Conservation (phyloP, 2,113 vertebrate genomes). For the Rattus norvegicus region DNA sequence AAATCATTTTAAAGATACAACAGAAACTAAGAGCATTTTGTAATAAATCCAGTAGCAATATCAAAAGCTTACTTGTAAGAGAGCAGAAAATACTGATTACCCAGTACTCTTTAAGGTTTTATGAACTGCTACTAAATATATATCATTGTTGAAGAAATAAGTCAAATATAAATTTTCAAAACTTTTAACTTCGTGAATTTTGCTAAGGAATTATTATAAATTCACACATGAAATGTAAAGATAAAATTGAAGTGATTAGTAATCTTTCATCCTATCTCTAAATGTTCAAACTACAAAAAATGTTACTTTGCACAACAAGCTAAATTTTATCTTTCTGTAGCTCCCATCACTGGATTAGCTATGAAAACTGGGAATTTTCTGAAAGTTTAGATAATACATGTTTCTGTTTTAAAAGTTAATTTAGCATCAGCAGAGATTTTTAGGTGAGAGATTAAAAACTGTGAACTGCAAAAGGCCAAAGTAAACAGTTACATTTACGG, state of each 20-base stretch:
- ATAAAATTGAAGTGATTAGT: slow-evolving; percentile 37
- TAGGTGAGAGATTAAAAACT: slow-evolving; percentile 17
- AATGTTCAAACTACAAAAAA: slow-evolving; percentile 37
- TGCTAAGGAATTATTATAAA: slow-evolving; percentile 36
- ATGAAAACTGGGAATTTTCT: neutral
- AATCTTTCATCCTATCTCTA: neutral
- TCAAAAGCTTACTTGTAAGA: slow-evolving; percentile 18
- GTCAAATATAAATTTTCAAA: slow-evolving; percentile 60
- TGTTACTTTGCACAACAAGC: slow-evolving; percentile 12
- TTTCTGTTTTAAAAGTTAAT: slow-evolving; percentile 37
- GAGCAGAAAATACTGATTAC: neutral
- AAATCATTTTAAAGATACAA: slow-evolving; percentile 34
- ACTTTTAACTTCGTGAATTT: slow-evolving; percentile 30
- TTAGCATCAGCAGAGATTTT: slow-evolving; percentile 27
- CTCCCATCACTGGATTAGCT: neutral
- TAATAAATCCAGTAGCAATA: slow-evolving; percentile 34
- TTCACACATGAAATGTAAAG: slow-evolving; percentile 28
- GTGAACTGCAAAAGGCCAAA: neutral
- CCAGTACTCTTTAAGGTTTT: neutral
- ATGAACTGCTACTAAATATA: neutral
- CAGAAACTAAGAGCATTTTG: slow-evolving; percentile 23
- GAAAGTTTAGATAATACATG: slow-evolving; percentile 29
- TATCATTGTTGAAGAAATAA: neutral
- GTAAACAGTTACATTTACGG: neutral
- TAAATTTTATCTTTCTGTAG: slow-evolving; percentile 46